Evolutionary conservation across 2,888 invertebrate genomes (phyloP), one percentile per base, ranked within the genome.

Genomic region (Polydrusus cervinus): DNA sequence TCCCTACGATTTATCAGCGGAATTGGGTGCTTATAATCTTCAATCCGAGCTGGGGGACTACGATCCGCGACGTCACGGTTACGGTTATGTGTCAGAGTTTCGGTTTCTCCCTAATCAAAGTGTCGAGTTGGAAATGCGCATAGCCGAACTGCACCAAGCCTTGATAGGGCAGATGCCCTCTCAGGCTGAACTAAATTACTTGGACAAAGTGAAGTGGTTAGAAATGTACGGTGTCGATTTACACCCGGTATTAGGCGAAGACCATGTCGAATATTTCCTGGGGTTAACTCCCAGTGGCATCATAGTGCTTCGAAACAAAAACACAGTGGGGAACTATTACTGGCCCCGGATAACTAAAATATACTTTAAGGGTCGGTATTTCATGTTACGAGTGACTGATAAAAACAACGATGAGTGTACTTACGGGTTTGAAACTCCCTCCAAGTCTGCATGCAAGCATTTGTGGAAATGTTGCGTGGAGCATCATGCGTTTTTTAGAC

Each of bases 201-300:
- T 98, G 87, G 97, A 98, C 88, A 97, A 97, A 91, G 96, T 97
- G 82, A 98, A 98, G 91, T 98, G 98, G 98, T 91, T 98, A 84
- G 98, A 98, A 87, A 97, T 98, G 96, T 98, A 98, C 86, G 98
- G 98, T 65, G 97, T 98, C 62, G 98, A 98, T 89, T 91, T 98
- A 82, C 98, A 98, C 89, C 97, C 97, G 66, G 98, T 98, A 77
- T 88, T 97, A 92, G 97, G 97, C 76, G 97, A 98, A 89, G 97
- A 97, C 88, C 97, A 95, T 85, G 95, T 97, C 78, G 98, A 98
- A 87, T 98, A 98, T 88, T 98, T 96, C 89, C 90, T 98, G 85
- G 97, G 75, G 2, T 40, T 98, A 84, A 98, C 98, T 80, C 98
- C 98, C 74, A 97, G 97, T 87, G 98, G 98, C 78, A 95, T 98